Evolutionary conservation across 2,113 vertebrate genomes (phyloP), one percentile per base, ranked within the genome.

Genomic region (Dromiciops gliroides): DNA sequence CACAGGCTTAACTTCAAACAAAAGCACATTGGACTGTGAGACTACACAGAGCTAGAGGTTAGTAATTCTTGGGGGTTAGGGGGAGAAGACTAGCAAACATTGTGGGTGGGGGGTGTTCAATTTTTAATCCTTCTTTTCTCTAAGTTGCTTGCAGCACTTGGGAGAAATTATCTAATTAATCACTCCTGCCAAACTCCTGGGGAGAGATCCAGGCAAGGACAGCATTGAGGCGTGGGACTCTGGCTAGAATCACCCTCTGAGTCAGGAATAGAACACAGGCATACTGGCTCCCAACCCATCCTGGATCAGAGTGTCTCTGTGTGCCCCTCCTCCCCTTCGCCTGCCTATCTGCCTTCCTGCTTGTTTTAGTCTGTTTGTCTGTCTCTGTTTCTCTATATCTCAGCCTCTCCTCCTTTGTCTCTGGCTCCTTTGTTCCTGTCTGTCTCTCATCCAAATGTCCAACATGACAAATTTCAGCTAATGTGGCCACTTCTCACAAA

Each of bases 71-170:
- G 12, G 60, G 56, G 67, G 67, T 0, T 44, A n/a, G 1, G 7
- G n/a, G 19, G 19, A 83, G 67, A n/a, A n/a, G 67, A 7, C 6
- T 83, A 7, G n/a, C n/a, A 9, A 22, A 22, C 67, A n/a, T 23
- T 11, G 56, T 8, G 28, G 26, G 26, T 19, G n/a, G 37, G 23
- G n/a, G 37, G 4, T 89, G n/a, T 37, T 48, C 6, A 19, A 89
- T 22, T 83, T 97, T 94, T 92, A 95, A 60, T 94, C n/a, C 94
- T 51, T 92, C 56, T 92, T 90, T 8, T 95, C 26, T 91, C 53
- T 91, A 48, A 3, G 92, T 50, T 96, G 95, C 94, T 94, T 83
- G 94, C 52, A 67, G 11, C 83, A 93, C 26, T 50, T 1, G 47
- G 28, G 26, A 96, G 50, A 25, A 10, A 94, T 95, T 89, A 92